phyloP scores from a whole-genome alignment of 2,113 vertebrate species.

The Tachysurus vachellii region DNA sequence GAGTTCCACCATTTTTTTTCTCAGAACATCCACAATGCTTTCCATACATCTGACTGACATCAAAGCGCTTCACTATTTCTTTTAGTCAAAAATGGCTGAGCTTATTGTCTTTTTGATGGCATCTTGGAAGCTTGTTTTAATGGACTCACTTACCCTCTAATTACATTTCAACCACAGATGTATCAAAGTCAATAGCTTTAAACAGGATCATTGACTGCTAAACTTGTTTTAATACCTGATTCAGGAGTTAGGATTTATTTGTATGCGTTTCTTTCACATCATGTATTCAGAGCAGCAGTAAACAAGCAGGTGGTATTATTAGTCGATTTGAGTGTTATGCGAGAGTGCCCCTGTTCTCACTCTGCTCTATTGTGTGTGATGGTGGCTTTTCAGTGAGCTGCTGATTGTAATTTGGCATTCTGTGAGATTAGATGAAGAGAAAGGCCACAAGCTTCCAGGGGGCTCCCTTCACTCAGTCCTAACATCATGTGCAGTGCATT shows the following conservation, averaged over 20 bases:
- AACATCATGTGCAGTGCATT: constrained; percentile 64
- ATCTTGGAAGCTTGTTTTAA: constrained; percentile 26
- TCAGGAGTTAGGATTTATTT: neutral
- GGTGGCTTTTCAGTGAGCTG: constrained; percentile 58
- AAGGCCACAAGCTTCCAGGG: constrained; percentile 62
- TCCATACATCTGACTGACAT: constrained; percentile 34
- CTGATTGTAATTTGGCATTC: constrained; percentile 65
- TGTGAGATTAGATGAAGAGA: constrained; percentile 65
- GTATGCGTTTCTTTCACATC: neutral
- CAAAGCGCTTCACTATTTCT: constrained; percentile 23
- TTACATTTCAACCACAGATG: constrained; percentile 3
- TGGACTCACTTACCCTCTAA: constrained; percentile 7
- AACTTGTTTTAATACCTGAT: neutral
- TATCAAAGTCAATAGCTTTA: constrained; percentile 7
- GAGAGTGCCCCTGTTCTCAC: constrained; percentile 31
- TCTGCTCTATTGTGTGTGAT: constrained; percentile 63
- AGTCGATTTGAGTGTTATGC: constrained; percentile 57
- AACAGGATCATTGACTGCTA: neutral
- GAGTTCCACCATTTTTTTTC: neutral
- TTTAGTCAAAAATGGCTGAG: constrained; percentile 19
- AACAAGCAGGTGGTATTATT: constrained; percentile 52
- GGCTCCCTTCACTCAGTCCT: constrained; percentile 62
- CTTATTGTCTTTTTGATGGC: constrained; percentile 12
- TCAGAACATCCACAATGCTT: constrained; percentile 39
- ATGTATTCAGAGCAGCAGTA: neutral